These are phyloP conservation scores for Atta colombica DNA, from an alignment of 1,140 invertebrate species.

Conservation along the genomic window DNA sequence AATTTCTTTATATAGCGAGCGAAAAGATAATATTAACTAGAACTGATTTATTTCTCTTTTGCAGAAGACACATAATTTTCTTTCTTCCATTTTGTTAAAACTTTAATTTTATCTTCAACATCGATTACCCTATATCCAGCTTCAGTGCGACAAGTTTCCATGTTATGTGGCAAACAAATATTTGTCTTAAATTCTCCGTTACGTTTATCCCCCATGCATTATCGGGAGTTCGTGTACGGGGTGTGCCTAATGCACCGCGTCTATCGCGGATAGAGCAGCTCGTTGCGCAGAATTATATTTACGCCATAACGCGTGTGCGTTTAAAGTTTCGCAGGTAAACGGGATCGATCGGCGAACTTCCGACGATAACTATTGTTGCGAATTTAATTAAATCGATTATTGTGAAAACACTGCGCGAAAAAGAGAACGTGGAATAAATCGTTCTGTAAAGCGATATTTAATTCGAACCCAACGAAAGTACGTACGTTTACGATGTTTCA, in stretches of 20 bases:
- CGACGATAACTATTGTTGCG: conserved; percentile 59
- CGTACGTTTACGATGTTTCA: conserved; percentile 6
- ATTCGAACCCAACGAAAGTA: conserved; percentile 15
- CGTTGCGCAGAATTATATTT: conserved; percentile 64
- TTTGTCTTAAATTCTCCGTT: conserved; percentile 61
- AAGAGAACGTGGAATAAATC: not conserved
- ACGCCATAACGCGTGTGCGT: conserved; percentile 60
- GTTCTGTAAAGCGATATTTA: conserved; percentile 43
- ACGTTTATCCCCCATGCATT: conserved; percentile 55
- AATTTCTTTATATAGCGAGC: too few relatives aligned
- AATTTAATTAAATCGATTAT: conserved; percentile 66
- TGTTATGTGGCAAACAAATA: conserved; percentile 49
- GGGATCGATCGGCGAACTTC: conserved; percentile 61
- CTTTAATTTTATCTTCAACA: conserved; percentile 25
- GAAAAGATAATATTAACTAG: conserved; percentile 1
- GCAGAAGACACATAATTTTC: not conserved
- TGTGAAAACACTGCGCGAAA: conserved; percentile 39
- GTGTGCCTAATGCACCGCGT: conserved; percentile 61
- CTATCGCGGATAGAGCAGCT: conserved; percentile 60
- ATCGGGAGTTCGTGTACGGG: conserved; percentile 42
- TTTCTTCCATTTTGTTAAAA: not conserved
- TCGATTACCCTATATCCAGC: conserved; percentile 3
- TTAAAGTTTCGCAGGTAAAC: conserved; percentile 62
- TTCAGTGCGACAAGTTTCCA: conserved; percentile 42
- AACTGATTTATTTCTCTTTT: not conserved